phyloP scores from a whole-genome alignment of 1,140 invertebrate genomes.

The Drosophila sp. region DNA sequence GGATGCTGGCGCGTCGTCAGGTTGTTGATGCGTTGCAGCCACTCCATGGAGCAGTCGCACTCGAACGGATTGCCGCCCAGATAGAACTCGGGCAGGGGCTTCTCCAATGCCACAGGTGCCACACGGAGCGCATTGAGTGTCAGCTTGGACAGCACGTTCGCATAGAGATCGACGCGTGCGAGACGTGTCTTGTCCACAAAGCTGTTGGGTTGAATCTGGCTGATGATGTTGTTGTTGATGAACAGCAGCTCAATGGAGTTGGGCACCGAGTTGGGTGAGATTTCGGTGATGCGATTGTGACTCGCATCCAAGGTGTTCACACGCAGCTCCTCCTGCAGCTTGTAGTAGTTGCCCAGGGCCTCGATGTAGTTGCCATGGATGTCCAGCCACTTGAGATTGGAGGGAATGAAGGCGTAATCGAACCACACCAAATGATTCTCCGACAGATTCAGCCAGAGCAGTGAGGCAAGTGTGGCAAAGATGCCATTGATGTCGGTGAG shows the following conservation, averaged over 20 bases:
- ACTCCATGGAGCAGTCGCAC: constrained; percentile 95
- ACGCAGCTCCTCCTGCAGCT: constrained; percentile 87
- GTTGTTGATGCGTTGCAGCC: constrained; percentile 92
- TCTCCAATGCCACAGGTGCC: constrained; percentile 86
- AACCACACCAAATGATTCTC: constrained; percentile 93
- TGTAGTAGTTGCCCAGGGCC: constrained; percentile 90
- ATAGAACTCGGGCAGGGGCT: constrained; percentile 92
- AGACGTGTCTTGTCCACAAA: constrained; percentile 92
- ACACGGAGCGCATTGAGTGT: constrained; percentile 91
- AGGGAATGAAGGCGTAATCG: constrained; percentile 92
- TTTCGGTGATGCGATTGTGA: constrained; percentile 90
- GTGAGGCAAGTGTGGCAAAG: constrained; percentile 89
- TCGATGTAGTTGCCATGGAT: constrained; percentile 92
- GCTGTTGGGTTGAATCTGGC: constrained; percentile 90
- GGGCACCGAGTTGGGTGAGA: constrained; percentile 89
- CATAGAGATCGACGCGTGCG: constrained; percentile 92
- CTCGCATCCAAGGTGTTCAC: constrained; percentile 91
- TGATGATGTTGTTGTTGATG: constrained; percentile 93
- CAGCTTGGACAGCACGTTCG: constrained; percentile 92
- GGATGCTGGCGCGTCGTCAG: constrained; percentile 90
- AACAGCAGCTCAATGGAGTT: constrained; percentile 92
- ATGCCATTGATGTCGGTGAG: constrained; percentile 91
- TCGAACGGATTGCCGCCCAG: constrained; percentile 94
- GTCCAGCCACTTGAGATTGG: constrained; percentile 92
- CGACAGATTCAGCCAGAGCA: constrained; percentile 93